phyloP scores from a whole-genome alignment of 2,113 vertebrate species.

The Eublepharis macularius region DNA sequence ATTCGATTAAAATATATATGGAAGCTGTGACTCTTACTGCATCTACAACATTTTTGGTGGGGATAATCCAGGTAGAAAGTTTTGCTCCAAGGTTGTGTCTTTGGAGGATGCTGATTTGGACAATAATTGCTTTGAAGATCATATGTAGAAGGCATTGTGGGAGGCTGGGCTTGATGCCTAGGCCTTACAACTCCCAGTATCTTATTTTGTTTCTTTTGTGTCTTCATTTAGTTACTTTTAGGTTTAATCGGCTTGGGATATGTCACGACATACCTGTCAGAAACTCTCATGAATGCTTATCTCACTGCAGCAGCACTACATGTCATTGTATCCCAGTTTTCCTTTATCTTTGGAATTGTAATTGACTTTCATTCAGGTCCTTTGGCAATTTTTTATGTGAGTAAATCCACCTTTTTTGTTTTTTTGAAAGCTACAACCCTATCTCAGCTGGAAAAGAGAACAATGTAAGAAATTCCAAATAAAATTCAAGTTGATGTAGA shows the following conservation, averaged over 20 bases:
- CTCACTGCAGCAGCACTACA: constrained; percentile 61
- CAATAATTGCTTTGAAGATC: neutral
- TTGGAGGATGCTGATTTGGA: neutral
- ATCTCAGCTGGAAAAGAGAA: neutral
- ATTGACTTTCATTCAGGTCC: constrained; percentile 60
- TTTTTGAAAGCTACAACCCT: neutral
- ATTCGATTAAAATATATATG: constrained; percentile 36
- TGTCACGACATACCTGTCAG: constrained; percentile 52
- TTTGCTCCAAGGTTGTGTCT: neutral
- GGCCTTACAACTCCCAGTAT: neutral
- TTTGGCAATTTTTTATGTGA: constrained; percentile 67
- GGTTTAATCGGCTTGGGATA: constrained; percentile 62
- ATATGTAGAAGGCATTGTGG: neutral
- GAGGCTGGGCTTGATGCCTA: neutral
- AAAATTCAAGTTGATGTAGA: neutral
- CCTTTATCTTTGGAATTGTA: constrained; percentile 58
- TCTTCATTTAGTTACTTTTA: constrained; percentile 56
- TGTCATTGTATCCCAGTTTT: constrained; percentile 63
- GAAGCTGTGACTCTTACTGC: constrained; percentile 51
- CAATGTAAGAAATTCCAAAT: neutral
- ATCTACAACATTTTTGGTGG: constrained; percentile 67
- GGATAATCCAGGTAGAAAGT: constrained; percentile 68
- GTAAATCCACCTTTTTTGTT: constrained; percentile 31
- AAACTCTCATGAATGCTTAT: constrained; percentile 56
- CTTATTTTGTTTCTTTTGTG: neutral